A percentile compares a stretch with the other conserved stretches of the same genome.
Conservation (phyloP, 2,888 invertebrate genomes). For the Cinara cedri region DNA sequence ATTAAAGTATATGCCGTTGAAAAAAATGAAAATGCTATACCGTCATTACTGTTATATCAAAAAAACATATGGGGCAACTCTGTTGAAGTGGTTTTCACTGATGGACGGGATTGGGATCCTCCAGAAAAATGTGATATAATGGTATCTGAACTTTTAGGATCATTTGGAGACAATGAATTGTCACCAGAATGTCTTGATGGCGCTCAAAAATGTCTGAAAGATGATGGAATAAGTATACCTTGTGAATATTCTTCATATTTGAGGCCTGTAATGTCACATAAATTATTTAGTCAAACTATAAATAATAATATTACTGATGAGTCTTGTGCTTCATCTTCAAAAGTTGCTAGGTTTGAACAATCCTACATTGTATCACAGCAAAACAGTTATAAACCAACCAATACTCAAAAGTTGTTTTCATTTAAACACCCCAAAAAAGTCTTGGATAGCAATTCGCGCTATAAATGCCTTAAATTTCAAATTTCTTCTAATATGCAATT, state of each 20-base stretch:
- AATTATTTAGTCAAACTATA: constrained; percentile 80
- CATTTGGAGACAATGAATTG: constrained; percentile 98
- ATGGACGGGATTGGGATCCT: constrained; percentile 83
- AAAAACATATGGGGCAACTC: constrained; percentile 77
- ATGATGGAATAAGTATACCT: constrained; percentile 91
- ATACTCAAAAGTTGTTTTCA: constrained; percentile 78
- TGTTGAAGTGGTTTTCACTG: constrained; percentile 80
- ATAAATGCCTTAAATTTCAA: constrained; percentile 66
- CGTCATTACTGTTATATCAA: constrained; percentile 61
- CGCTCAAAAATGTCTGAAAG: constrained; percentile 83
- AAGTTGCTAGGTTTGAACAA: constrained; percentile 69
- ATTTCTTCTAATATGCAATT: constrained; percentile 78
- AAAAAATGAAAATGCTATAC: constrained; percentile 90
- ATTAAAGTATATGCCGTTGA: constrained; percentile 93
- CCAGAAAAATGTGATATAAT: constrained; percentile 91
- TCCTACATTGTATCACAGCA: constrained; percentile 92
- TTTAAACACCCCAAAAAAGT: constrained; percentile 88
- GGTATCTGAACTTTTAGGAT: constrained; percentile 93
- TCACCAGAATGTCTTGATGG: constrained; percentile 98
- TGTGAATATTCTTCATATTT: constrained; percentile 86
- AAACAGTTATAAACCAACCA: constrained; percentile 80
- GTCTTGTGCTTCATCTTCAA: constrained; percentile 31
- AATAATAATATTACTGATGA: constrained; percentile 59
- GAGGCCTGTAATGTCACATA: constrained; percentile 85
- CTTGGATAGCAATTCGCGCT: constrained; percentile 32